A percentile compares a stretch with the other conserved stretches of the same genome.
These are phyloP conservation scores for Decapterus maruadsi DNA, from an alignment of 2,797 vertebrate genomes.

Conservation along the genomic window DNA sequence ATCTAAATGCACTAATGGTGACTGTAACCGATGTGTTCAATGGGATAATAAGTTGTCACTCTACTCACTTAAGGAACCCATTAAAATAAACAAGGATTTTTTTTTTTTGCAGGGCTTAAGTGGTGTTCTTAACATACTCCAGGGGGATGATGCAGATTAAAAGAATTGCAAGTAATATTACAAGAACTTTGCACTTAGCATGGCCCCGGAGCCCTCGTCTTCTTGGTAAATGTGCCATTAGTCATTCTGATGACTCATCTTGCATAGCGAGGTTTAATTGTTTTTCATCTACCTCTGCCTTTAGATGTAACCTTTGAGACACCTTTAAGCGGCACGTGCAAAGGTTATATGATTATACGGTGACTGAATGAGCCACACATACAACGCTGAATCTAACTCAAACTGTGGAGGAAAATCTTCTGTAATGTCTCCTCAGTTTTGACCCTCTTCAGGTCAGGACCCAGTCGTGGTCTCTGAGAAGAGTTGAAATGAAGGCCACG, in stretches of 20 bases:
- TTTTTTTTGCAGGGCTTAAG: conserved; percentile 36
- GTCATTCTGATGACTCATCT: conserved; percentile 60
- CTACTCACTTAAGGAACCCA: conserved; percentile 56
- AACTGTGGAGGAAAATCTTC: not conserved
- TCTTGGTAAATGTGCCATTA: conserved; percentile 54
- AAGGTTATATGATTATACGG: conserved; percentile 18
- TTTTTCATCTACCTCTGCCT: conserved; percentile 36
- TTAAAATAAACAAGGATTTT: conserved; percentile 55
- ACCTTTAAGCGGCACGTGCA: conserved; percentile 30
- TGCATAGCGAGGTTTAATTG: conserved; percentile 48
- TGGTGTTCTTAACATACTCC: conserved; percentile 58
- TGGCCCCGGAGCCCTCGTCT: conserved; percentile 48
- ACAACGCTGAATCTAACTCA: not conserved
- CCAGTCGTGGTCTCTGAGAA: not conserved
- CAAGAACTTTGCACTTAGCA: conserved; percentile 64
- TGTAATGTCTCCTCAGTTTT: conserved; percentile 1
- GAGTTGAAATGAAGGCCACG: not conserved
- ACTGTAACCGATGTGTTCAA: conserved; percentile 33
- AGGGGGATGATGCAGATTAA: conserved; percentile 36
- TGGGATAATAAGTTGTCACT: conserved; percentile 42
- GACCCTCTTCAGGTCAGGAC: not conserved
- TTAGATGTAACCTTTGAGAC: conserved; percentile 47
- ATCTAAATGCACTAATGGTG: conserved; percentile 22
- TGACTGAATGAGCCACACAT: not conserved
- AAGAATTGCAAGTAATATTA: conserved; percentile 37